These are phyloP conservation scores for Meloe dianella DNA, from an alignment of 2,888 invertebrate species.

Conservation along the genomic window DNA sequence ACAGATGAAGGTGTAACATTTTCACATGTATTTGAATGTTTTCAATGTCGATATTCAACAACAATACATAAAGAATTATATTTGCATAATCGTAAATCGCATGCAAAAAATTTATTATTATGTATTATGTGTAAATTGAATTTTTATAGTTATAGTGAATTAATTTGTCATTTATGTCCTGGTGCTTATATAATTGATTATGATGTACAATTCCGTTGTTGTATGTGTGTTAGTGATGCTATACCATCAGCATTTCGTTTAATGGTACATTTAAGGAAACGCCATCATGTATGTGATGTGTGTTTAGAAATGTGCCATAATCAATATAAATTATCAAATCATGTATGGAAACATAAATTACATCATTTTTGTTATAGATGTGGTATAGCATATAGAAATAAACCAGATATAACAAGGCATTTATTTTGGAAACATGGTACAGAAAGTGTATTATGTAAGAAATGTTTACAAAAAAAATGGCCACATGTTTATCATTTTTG, in stretches of 20 bases:
- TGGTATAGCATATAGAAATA: slow-evolving; percentile 86
- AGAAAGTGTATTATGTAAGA: slow-evolving; percentile 83
- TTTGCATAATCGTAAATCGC: slow-evolving; percentile 85
- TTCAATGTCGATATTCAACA: slow-evolving; percentile 82
- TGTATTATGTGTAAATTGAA: slow-evolving; percentile 89
- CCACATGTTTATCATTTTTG: slow-evolving; percentile 92
- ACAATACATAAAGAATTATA: slow-evolving; percentile 83
- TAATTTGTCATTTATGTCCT: slow-evolving; percentile 86
- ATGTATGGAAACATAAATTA: slow-evolving; percentile 90
- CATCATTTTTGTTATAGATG: slow-evolving; percentile 88
- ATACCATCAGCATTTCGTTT: slow-evolving; percentile 86
- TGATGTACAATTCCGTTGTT: slow-evolving; percentile 79
- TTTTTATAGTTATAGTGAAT: slow-evolving; percentile 86
- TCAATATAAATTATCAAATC: slow-evolving; percentile 81
- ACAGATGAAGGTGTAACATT: slow-evolving; percentile 65
- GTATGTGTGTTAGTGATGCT: slow-evolving; percentile 77
- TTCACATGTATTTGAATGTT: slow-evolving; percentile 81
- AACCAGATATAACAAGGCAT: slow-evolving; percentile 87
- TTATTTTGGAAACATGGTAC: slow-evolving; percentile 93
- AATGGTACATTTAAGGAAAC: slow-evolving; percentile 86
- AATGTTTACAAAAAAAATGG: slow-evolving; percentile 89
- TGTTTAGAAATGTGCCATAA: slow-evolving; percentile 82
- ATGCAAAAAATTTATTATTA: slow-evolving; percentile 79
- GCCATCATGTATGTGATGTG: slow-evolving; percentile 86
- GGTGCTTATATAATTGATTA: slow-evolving; percentile 71